Evolutionary conservation across 2,113 vertebrate genomes (phyloP).

Genomic region (Monopterus albus): DNA sequence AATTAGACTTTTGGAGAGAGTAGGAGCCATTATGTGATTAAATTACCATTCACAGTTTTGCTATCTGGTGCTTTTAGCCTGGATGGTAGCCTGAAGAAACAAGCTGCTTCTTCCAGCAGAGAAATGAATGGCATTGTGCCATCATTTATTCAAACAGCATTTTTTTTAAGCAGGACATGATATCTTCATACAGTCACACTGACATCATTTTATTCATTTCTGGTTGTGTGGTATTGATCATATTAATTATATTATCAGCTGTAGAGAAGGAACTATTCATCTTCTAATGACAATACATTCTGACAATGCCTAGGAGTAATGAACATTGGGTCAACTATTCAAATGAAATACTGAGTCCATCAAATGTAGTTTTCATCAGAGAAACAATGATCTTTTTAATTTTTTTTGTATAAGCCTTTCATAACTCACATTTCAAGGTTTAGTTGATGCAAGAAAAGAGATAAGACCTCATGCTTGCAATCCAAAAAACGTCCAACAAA

Average conservation of each 20-base stretch:
- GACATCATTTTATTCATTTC: conserved; percentile 2
- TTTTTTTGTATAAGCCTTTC: conserved; percentile 4
- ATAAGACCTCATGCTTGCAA: too few species aligned
- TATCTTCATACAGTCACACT: conserved; percentile 10
- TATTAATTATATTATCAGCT: background rate
- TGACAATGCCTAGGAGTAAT: background rate
- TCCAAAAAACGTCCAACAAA: too few species aligned
- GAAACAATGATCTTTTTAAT: conserved; percentile 6
- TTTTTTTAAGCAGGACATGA: conserved; percentile 19
- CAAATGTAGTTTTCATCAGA: conserved; percentile 7
- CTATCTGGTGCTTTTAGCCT: conserved; percentile 65
- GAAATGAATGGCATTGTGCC: conserved; percentile 29
- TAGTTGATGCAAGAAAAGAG: too few species aligned
- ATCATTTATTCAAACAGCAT: conserved; percentile 45
- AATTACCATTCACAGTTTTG: conserved; percentile 75
- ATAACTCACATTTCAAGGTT: conserved; percentile 31
- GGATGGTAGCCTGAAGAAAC: conserved; percentile 60
- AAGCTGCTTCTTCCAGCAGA: conserved; percentile 30
- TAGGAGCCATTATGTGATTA: conserved; percentile 71
- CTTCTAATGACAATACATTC: background rate
- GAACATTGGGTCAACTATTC: background rate
- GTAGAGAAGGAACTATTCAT: background rate
- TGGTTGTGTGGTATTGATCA: background rate
- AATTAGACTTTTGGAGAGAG: conserved; percentile 69
- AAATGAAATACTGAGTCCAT: conserved; percentile 9